phyloP scores from a whole-genome alignment of 1,140 invertebrate species.

The Scaptomyza pallida region DNA sequence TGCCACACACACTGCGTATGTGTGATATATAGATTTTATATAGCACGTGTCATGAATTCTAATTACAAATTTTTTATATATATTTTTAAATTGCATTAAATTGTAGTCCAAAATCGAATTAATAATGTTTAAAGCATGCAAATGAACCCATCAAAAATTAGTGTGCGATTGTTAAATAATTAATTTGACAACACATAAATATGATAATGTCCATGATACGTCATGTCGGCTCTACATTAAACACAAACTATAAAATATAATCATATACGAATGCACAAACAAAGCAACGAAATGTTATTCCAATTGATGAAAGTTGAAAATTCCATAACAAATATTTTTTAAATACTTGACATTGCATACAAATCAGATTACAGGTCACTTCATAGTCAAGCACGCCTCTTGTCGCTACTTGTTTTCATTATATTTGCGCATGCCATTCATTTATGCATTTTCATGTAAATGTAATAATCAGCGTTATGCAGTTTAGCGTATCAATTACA shows the following conservation, averaged over 20 bases:
- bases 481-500: conserved; percentile 82
- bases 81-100: conserved; percentile 56
- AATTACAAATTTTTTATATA: conserved; percentile 64
- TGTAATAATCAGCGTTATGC: conserved; percentile 76
- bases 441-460: conserved; percentile 69
- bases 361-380: conserved; percentile 4
- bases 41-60: conserved; percentile 79
- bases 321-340: neutral
- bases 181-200: conserved; percentile 47
- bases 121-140: conserved; percentile 20
- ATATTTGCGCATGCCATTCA: conserved; percentile 40
- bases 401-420: neutral
- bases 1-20: conserved; percentile 77
- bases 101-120: neutral
- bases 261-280: too few relatives aligned
- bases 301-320: neutral
- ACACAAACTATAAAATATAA: too few relatives aligned
- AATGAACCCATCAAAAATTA: conserved; percentile 63
- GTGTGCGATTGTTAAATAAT: conserved; percentile 66
- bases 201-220: neutral
- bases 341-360: neutral
- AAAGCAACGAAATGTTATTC: too few relatives aligned
- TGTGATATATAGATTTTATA: conserved; percentile 74
- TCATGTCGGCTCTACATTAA: neutral
- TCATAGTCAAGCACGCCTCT: neutral